Evolutionary conservation across 1,140 invertebrate species (phyloP).

Genomic region (Pseudomyrmex concolor): DNA sequence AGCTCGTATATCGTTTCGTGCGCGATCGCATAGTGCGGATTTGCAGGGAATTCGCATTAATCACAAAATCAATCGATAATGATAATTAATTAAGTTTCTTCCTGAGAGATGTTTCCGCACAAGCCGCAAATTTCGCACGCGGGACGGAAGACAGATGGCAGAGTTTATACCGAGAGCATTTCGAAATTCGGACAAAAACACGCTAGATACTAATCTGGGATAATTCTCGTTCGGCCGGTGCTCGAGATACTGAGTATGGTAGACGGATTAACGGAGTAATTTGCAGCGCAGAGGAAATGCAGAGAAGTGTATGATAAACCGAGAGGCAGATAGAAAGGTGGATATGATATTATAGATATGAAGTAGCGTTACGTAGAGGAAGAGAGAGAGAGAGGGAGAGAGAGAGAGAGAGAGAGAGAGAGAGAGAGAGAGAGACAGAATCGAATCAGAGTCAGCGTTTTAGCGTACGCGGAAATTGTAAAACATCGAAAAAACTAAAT

Average conservation of each 20-base stretch:
- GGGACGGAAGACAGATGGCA: constrained; percentile 51
- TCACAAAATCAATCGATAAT: constrained; percentile 52
- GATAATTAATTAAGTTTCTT: constrained; percentile 59
- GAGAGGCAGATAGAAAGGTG: neutral
- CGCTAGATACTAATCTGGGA: constrained; percentile 50
- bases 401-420: neutral
- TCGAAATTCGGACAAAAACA: constrained; percentile 58
- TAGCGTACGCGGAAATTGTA: neutral
- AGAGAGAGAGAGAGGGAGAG: neutral
- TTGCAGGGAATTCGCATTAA: constrained; percentile 25
- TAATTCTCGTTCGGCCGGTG: constrained; percentile 46
- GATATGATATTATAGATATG: constrained; percentile 15
- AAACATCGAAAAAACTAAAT: too few relatives aligned
- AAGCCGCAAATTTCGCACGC: constrained; percentile 50
- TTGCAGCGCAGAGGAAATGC: constrained; percentile 48
- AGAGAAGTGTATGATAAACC: constrained; percentile 30
- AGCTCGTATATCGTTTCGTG: neutral
- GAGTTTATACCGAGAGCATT: constrained; percentile 28
- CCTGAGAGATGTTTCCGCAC: constrained; percentile 44
- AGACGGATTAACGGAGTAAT: constrained; percentile 59
- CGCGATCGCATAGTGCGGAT: neutral
- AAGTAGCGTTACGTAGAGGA: neutral
- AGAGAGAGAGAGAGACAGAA: too few relatives aligned
- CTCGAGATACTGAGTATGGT: constrained; percentile 29
- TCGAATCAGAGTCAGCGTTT: neutral